Evolutionary conservation across 2,888 invertebrate genomes (phyloP).

Genomic region (Agrenia bidenticulata): DNA sequence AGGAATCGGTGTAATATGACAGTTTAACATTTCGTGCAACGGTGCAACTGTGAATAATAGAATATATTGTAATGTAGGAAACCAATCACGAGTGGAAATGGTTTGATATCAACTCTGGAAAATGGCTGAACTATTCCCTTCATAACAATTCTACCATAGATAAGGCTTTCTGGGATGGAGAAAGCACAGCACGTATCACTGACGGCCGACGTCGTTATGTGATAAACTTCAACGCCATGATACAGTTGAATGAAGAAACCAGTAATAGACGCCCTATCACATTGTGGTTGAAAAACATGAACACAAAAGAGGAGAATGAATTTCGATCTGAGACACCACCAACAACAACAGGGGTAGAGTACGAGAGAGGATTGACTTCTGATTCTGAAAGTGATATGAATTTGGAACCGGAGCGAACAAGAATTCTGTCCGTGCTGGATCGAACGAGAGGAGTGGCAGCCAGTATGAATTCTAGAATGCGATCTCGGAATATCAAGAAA

Average conservation of each 20-base stretch:
- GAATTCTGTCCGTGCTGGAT: background rate
- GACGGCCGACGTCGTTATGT: conserved; percentile 74
- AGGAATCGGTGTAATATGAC: no score
- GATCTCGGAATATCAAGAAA: conserved; percentile 5
- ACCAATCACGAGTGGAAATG: conserved; percentile 69
- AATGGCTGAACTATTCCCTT: conserved; percentile 74
- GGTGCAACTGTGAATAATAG: background rate
- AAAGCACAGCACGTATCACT: conserved; percentile 68
- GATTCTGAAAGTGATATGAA: conserved; percentile 6
- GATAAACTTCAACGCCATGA: conserved; percentile 76
- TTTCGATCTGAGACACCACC: background rate
- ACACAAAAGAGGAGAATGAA: conserved; percentile 4
- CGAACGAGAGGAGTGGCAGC: background rate
- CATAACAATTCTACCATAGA: conserved; percentile 74
- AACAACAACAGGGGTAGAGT: background rate
- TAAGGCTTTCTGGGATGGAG: conserved; percentile 73
- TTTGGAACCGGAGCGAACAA: background rate
- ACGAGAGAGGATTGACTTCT: background rate
- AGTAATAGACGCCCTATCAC: conserved; percentile 78
- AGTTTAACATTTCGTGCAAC: conserved; percentile 7
- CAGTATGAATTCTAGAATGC: background rate
- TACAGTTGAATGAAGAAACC: conserved; percentile 71
- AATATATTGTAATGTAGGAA: conserved; percentile 33
- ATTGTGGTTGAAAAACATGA: conserved; percentile 58
- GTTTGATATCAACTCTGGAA: conserved; percentile 78